A percentile compares a stretch with the other conserved stretches of the same genome.
Conservation (phyloP, 2,797 vertebrate species). For the Pristis pectinata region DNA sequence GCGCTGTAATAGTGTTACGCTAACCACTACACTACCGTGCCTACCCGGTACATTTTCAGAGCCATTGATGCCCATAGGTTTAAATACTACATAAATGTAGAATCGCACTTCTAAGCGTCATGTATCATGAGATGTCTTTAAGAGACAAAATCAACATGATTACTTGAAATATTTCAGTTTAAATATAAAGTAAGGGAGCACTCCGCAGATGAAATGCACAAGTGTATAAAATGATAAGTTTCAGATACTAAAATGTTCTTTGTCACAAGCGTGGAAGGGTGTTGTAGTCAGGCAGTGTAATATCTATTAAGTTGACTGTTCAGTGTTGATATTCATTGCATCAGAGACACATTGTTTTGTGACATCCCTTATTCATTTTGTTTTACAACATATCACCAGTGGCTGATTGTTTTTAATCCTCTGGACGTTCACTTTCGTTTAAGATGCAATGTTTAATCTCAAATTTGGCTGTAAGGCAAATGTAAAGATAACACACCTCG, state of each 20-base stretch:
- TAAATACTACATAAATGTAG: not conserved
- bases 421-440: not conserved
- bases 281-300: not conserved
- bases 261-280: not conserved
- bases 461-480: not conserved
- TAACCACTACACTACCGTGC: no score
- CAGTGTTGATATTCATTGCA: not conserved
- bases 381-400: not conserved
- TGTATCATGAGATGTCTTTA: not conserved
- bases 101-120: not conserved
- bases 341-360: not conserved
- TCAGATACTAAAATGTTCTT: not conserved
- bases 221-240: not conserved
- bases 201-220: not conserved
- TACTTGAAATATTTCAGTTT: not conserved
- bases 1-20: no score
- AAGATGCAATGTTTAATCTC: not conserved
- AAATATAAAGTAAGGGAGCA: not conserved
- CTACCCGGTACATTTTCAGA: not conserved
- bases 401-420: not conserved
- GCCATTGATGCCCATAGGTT: not conserved
- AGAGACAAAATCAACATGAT: not conserved
- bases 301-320: no score
- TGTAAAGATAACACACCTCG: not conserved
- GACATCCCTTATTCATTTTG: not conserved